Evolutionary conservation across 2,888 invertebrate species (phyloP).

Genomic region (Trichopria drosophilae): DNA sequence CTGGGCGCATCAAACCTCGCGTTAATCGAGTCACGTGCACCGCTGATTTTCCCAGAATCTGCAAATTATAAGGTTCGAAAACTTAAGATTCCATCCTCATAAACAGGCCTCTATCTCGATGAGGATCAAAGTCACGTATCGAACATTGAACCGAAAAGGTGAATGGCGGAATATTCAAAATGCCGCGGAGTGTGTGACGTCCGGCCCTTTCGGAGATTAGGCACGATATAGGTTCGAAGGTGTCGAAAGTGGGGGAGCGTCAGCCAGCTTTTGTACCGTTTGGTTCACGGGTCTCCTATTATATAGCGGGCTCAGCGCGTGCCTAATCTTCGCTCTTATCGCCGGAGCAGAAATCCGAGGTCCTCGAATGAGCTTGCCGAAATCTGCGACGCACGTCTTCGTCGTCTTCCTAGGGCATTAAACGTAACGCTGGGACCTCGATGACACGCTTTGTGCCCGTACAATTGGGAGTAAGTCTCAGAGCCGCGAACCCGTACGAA

Average conservation of each 20-base stretch:
- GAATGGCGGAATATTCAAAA: constrained; percentile 25
- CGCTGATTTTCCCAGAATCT: too few relatives aligned
- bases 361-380: constrained; percentile 24
- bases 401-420: too few relatives aligned
- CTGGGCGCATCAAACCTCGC: too few relatives aligned
- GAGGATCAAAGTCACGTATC: constrained; percentile 31
- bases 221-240: too few relatives aligned
- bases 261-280: constrained; percentile 12
- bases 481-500: constrained; percentile 16
- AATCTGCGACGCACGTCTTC: not conserved
- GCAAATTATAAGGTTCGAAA: too few relatives aligned
- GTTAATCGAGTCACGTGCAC: too few relatives aligned
- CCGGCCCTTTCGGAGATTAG: constrained; percentile 11
- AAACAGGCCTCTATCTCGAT: constrained; percentile 18
- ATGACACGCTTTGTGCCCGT: constrained; percentile 30
- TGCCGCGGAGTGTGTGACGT: not conserved
- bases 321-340: constrained; percentile 39
- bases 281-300: constrained; percentile 30
- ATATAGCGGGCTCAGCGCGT: constrained; percentile 31
- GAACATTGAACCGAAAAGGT: too few relatives aligned
- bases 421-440: constrained; percentile 13
- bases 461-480: constrained; percentile 35
- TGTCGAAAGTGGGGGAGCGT: too few relatives aligned
- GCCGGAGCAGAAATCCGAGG: constrained; percentile 29
- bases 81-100: too few relatives aligned